Evolutionary conservation across 2,113 vertebrate species (phyloP).

Genomic region (Platycercus adscitus): DNA sequence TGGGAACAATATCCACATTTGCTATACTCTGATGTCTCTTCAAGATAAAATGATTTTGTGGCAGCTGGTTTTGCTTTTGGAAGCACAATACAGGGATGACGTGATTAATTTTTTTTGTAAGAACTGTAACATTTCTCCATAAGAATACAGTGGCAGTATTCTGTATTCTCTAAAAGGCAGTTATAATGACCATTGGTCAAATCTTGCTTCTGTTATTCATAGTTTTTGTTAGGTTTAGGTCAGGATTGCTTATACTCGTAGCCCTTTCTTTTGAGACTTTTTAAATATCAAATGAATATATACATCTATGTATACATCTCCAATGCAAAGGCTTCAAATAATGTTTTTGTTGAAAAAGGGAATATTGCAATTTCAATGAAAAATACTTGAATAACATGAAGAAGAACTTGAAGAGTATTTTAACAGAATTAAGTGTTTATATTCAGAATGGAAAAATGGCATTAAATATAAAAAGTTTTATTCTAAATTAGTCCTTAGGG

Average conservation of each 20-base stretch:
- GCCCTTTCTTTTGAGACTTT: not conserved
- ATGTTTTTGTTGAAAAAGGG: not conserved
- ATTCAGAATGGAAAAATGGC: not conserved
- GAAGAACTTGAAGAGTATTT: not conserved
- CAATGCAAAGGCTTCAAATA: not conserved
- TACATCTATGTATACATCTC: not conserved
- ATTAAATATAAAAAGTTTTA: not conserved
- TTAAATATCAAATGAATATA: not conserved
- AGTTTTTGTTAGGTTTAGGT: not conserved
- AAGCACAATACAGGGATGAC: not conserved
- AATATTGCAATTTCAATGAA: not conserved
- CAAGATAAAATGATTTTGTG: not conserved
- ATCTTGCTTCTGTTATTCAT: not conserved
- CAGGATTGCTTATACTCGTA: not conserved
- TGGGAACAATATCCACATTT: not conserved
- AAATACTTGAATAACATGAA: not conserved
- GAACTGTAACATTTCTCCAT: not conserved
- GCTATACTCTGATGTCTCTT: not conserved
- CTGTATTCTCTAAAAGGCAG: not conserved
- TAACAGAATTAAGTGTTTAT: not conserved
- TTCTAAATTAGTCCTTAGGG: not conserved
- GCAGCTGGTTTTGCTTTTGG: not conserved
- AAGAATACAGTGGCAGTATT: not conserved
- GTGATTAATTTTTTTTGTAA: not conserved
- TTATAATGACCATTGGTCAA: not conserved